Base-by-base conservation (phyloP, 2,113 vertebrate species). In the Periophthalmus modestus region DNA sequence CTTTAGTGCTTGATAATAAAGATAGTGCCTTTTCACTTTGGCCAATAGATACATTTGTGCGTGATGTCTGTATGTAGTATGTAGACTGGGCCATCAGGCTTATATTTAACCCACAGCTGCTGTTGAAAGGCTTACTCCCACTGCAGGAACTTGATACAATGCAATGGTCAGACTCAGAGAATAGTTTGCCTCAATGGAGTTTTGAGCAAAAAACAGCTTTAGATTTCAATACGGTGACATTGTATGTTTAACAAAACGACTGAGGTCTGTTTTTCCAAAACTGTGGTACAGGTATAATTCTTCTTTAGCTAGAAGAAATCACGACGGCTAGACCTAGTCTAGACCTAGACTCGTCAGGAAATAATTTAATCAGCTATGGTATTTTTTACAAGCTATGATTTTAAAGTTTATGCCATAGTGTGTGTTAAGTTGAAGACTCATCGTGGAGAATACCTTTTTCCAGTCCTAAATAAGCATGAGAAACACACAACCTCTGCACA, bases 61-160 rank as follows among this genome's bases (percentile, higher is more conserved):
- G 62, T 65, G 43, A 70, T 68, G 76, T 66, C 57, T 24, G 65
- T 71, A 78, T 72, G 78, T 39, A 66, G 58, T 71, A 58, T 78
- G 47, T 74, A 78, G 57, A 70, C 65, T 66, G 36, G 43, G 50
- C 72, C 68, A 61, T 68, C 55, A 77, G 78, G 72, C 74, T 92
- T 93, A 93, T 93, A 92, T 92, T 89, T 92, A 92, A 89, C 88
- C 66, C 68, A 75, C 92, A 92, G 91, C 92, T 92, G 93, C 82
- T 85, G 78, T 28, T 88, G 79, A 91, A 91, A 80, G 81, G 80
- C 77, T 77, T 84, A 85, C 88, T 90, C 88, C 86, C 85, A 85
- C 34, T 46, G 50, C 78, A 87, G 89, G 84, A 92, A 91, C 89
- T 81, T 74, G 69, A 83, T 73, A 90, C 83, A 85, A 87, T 85